These are phyloP conservation scores for Pseudomugil tenellus DNA, from an alignment of 2,797 vertebrate species.

Conservation along the genomic window DNA sequence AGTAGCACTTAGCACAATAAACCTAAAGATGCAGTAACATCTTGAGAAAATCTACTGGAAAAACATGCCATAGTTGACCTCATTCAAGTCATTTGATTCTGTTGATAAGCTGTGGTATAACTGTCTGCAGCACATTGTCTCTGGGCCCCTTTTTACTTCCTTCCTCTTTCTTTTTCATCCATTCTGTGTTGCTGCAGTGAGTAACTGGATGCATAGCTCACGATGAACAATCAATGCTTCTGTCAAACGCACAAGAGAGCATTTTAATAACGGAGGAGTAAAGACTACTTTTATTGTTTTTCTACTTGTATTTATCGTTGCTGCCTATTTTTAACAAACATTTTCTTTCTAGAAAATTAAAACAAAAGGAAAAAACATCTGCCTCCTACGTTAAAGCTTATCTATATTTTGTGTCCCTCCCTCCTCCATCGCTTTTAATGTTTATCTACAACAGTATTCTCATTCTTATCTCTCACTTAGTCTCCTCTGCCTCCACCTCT, in stretches of 20 bases:
- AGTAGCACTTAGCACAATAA: slow-evolving; percentile 23
- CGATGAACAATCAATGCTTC: slow-evolving; percentile 42
- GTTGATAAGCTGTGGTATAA: slow-evolving; percentile 1
- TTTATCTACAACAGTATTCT: slow-evolving; percentile 13
- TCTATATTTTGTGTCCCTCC: neutral
- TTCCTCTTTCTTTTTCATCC: slow-evolving; percentile 15
- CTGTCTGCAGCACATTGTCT: slow-evolving; percentile 39
- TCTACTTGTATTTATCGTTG: slow-evolving; percentile 1
- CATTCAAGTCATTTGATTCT: slow-evolving; percentile 21
- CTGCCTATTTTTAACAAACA: slow-evolving; percentile 8
- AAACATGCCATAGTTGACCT: slow-evolving; percentile 15
- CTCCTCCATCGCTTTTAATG: slow-evolving; percentile 16
- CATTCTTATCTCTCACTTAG: slow-evolving; percentile 7
- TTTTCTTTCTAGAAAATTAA: slow-evolving; percentile 2
- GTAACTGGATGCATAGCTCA: slow-evolving; percentile 21
- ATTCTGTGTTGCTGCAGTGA: slow-evolving; percentile 25
- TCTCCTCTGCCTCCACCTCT: slow-evolving; percentile 1
- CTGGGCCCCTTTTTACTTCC: slow-evolving; percentile 48
- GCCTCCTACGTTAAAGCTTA: slow-evolving; percentile 5
- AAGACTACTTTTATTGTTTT: slow-evolving; percentile 15
- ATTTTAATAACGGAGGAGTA: slow-evolving; percentile 21
- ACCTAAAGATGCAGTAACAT: slow-evolving; percentile 36
- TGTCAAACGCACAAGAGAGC: slow-evolving; percentile 44
- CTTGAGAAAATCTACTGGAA: slow-evolving; percentile 19
- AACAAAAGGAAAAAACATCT: slow-evolving; percentile 6